Evolutionary conservation across 2,113 vertebrate species (phyloP).

Genomic region (Toxotes jaculatrix): DNA sequence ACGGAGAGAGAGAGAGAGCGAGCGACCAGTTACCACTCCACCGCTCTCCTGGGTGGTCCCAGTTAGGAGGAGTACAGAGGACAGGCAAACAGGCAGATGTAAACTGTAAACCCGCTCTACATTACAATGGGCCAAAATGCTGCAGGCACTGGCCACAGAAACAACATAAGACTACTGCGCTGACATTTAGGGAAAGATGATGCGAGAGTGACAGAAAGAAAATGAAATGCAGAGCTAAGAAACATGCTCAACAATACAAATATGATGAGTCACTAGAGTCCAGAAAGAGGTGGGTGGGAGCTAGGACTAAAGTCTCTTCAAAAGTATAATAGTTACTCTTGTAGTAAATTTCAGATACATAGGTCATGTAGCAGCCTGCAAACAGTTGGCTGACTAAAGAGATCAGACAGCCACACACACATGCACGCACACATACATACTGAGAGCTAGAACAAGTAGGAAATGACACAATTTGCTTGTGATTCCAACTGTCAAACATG

Average conservation of each 20-base stretch:
- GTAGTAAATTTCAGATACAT: conserved; percentile 26
- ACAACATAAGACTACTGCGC: conserved; percentile 56
- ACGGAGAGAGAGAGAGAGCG: conserved; percentile 67
- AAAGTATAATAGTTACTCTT: conserved; percentile 16
- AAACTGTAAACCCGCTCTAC: conserved; percentile 95
- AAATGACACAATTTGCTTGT: conserved; percentile 83
- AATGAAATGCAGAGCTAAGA: conserved; percentile 4
- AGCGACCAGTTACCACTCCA: conserved; percentile 75
- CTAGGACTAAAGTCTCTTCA: background rate
- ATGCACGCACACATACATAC: conserved; percentile 44
- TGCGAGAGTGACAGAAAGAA: conserved; percentile 30
- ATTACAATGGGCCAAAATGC: conserved; percentile 87
- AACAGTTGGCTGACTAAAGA: conserved; percentile 41
- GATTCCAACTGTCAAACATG: conserved; percentile 84
- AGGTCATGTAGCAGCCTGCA: conserved; percentile 50
- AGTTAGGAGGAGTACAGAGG: conserved; percentile 89
- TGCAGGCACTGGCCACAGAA: conserved; percentile 56
- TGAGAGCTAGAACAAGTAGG: conserved; percentile 72
- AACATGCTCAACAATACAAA: conserved; percentile 35
- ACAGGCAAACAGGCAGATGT: conserved; percentile 96
- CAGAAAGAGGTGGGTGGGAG: background rate
- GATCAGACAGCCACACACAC: conserved; percentile 42
- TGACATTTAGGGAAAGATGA: conserved; percentile 48
- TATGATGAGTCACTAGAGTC: conserved; percentile 42
- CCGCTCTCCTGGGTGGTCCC: conserved; percentile 93